Base-by-base conservation (phyloP, 2,888 invertebrate genomes). In the Nemapogon koenigi region DNA sequence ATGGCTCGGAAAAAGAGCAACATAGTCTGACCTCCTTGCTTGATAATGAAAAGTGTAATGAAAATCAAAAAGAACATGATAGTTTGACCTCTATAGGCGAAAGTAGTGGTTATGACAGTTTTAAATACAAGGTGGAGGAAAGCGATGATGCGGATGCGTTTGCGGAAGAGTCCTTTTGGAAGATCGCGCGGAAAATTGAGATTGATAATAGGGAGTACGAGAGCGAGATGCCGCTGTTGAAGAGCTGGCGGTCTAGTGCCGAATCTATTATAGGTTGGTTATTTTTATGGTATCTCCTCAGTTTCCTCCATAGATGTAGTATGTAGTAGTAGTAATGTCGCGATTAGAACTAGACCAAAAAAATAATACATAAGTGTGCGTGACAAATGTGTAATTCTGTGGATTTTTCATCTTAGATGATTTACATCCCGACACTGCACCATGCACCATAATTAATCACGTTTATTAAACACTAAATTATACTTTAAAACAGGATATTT, bases 101-200 rank as follows among this genome's bases (percentile, higher is more conserved):
- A 48, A 91, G 90, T 52, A 87, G 88, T 53, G 91, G 89, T 4
- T 90, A 90, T 52, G 89, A 90, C 52, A 89, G 89, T 52, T 84
- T 89, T 43, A 83, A 79, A 53, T 81, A 82, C 57, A 71, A 68
- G 1, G 76, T 82, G 2, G 85, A 85, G 15, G 82, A 83, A 1
- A 80, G 75, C 19, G 64, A 69, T 2, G 70, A 76, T 1, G 53
- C 61, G 41, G 73, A 73, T 28, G 71, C 67, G 1, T 73, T 62
- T 43, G 64, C 70, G 2, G 72, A 79, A 44, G 70, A 78, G 22
- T 49, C 60, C 40, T 76, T 81, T 39, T 70, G 67, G 49, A 79
- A 73, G 53, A 70, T 58, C 42, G 64, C 81, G 22, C 62, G 58
- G 31, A 71, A 73, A 43, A 55, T 54, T 26, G 62, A 64, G 16